Conservation (phyloP, 64 coral and sea anemone species). For the Anthopleura sola region DNA sequence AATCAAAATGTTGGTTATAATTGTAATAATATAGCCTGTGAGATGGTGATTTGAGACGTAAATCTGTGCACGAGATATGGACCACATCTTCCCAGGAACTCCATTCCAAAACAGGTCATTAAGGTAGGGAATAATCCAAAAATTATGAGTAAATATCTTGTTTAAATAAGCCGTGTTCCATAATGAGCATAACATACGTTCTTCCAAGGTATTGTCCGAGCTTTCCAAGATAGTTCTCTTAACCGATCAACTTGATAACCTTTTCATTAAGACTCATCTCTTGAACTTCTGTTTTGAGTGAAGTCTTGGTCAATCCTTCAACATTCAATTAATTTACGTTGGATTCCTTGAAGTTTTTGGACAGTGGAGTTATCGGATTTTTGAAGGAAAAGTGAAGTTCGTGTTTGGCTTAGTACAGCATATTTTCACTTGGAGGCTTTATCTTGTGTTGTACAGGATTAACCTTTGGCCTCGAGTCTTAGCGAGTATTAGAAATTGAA, state of each 20-base stretch:
- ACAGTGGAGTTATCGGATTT: not conserved
- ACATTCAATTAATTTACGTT: not conserved
- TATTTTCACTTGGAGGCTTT: not conserved
- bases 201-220: not conserved
- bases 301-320: not conserved
- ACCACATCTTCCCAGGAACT: not conserved
- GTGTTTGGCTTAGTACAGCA: not conserved
- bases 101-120: not conserved
- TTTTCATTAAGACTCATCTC: not conserved
- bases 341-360: not conserved
- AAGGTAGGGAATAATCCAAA: not conserved
- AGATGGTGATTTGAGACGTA: not conserved
- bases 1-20: not conserved
- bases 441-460: not conserved
- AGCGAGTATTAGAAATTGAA: not conserved
- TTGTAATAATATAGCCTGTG: not conserved
- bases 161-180: not conserved
- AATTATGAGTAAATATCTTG: conserved; percentile 5
- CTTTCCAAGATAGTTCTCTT: not conserved
- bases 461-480: not conserved
- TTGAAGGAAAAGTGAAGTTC: not conserved
- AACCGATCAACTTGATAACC: not conserved
- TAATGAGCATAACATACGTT: not conserved
- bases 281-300: not conserved
- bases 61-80: not conserved